phyloP scores from a whole-genome alignment of 2,888 invertebrate species.

The Dendrolimus houi region DNA sequence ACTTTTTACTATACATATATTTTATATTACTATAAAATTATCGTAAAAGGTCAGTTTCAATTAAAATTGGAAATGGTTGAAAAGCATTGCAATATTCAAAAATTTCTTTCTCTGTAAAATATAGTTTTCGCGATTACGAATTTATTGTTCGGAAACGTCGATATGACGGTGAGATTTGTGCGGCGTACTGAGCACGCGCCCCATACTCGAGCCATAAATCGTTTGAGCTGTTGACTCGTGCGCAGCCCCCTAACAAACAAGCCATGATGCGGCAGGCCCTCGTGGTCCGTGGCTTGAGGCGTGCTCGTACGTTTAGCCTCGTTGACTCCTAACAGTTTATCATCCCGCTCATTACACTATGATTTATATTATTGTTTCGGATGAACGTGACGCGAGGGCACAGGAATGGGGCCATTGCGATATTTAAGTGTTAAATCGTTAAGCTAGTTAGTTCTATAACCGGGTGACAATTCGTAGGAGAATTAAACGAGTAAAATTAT shows the following conservation, averaged over 20 bases:
- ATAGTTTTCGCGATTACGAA: neutral
- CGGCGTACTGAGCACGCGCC: slow-evolving; percentile 15
- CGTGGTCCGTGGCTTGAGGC: neutral
- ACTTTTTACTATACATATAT: too few species aligned
- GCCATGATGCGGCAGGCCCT: slow-evolving; percentile 11
- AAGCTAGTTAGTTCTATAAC: neutral
- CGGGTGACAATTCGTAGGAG: neutral
- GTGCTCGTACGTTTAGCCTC: slow-evolving; percentile 21
- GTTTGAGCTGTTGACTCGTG: slow-evolving; percentile 45
- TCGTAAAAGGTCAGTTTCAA: too few species aligned
- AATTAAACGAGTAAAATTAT: neutral
- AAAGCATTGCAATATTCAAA: too few species aligned
- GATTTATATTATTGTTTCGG: slow-evolving; percentile 25
- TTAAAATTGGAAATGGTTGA: too few species aligned
- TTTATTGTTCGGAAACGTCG: neutral
- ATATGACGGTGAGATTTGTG: neutral
- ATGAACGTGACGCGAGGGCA: slow-evolving; percentile 13
- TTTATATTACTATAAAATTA: too few species aligned
- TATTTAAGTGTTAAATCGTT: neutral
- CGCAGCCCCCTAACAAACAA: slow-evolving; percentile 15
- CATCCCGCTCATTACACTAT: slow-evolving; percentile 20
- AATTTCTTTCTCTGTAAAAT: neutral
- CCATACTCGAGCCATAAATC: slow-evolving; percentile 45
- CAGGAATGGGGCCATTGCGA: slow-evolving; percentile 6
- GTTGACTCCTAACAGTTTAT: slow-evolving; percentile 30